Evolutionary conservation across 1,140 invertebrate species (phyloP).

Genomic region (Caenorhabditis inopinata): DNA sequence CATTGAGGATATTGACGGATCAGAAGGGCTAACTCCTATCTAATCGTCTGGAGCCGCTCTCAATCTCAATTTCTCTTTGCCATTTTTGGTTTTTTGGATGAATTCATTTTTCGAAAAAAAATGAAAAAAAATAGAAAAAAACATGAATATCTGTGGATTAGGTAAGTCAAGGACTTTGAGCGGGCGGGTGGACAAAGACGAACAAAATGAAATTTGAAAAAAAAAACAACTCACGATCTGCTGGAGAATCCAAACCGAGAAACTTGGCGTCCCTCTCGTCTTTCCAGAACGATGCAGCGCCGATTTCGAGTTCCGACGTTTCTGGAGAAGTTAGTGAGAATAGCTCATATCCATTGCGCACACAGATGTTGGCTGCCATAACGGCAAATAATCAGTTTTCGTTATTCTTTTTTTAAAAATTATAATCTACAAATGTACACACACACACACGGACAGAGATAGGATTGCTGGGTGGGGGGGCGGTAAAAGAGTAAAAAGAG

Average conservation of each 20-base stretch:
- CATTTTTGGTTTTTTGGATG: no score
- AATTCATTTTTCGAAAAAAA: no score
- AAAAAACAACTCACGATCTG: background rate
- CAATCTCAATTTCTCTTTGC: background rate
- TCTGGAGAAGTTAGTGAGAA: background rate
- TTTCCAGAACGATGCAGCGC: slow-evolving; percentile 10
- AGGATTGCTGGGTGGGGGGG: background rate
- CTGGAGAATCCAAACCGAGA: background rate
- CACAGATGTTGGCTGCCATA: background rate
- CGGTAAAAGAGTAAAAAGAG: background rate
- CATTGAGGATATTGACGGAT: background rate
- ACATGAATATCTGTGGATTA: no score
- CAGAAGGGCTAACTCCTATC: background rate
- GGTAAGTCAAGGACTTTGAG: no score
- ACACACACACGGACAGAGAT: no score
- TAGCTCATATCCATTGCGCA: background rate
- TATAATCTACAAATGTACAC: no score
- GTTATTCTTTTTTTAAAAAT: no score
- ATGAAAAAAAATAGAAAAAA: no score
- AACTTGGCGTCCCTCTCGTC: background rate
- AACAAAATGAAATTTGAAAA: background rate
- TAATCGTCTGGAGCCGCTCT: no score
- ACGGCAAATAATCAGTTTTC: background rate
- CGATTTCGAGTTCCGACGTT: background rate
- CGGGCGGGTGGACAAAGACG: no score